Evolutionary conservation across 1,140 invertebrate species (phyloP), one percentile per base, ranked within the genome.

Genomic region (Brachionus rotundiformis): DNA sequence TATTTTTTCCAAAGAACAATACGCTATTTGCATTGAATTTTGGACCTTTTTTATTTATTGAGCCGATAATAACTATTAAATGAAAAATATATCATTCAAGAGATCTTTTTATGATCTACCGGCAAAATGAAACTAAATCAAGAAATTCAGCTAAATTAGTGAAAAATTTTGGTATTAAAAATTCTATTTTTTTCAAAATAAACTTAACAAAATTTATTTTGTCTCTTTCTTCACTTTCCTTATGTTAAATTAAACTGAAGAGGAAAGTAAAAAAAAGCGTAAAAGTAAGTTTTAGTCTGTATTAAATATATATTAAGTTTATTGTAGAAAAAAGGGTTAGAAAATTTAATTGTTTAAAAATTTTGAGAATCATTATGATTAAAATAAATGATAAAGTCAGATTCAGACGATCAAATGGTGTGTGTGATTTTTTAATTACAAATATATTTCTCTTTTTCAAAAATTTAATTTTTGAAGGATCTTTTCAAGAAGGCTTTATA

Each of bases 201-300:
- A 63, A 63, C 59, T 29, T 63, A 63, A 63, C 59, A 61, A 61
- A 27, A 61, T 61, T 29, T 61, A 61, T 61, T 23, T 25, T 27
- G 27, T 61, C n/a, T 47, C 44, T 47, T 47, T 11, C 8, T 47
- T 47, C 44, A 10, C 44, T 47, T 47, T 47, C 8, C 44, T 47
- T 47, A 47, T 47, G 44, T 47, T 47, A 47, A 47, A n/a, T 47
- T 47, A 47, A 47, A n/a, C 44, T 47, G 44, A 47, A 47, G 44
- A 47, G 44, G 44, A 47, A 61, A 61, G 29, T 13, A 29, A 63
- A 10, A 29, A 29, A 27, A 63, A 29, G 0, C 13, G 25, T 29
- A 29, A 29, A 63, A 63, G 29, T 29, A 29, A 29, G 25, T 63
- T 29, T 63, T 63, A 29, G 25, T 63, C 13, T 63, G 10, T 63